Conservation (phyloP, 1,140 invertebrate species). For the Arctopsyche grandis region DNA sequence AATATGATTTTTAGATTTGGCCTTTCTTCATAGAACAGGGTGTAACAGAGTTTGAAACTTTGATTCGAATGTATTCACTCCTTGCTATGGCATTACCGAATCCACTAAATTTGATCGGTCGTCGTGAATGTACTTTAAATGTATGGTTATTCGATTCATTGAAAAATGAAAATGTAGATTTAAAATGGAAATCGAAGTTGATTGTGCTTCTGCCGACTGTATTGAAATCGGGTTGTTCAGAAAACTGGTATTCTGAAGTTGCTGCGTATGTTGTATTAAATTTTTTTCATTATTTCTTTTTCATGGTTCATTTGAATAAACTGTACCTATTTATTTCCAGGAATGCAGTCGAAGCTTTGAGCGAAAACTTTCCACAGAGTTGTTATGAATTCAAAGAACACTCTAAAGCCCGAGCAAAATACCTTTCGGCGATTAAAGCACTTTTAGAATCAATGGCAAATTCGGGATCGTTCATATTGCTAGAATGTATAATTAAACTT, state of each 20-base stretch:
- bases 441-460: conserved; percentile 50
- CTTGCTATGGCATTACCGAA: conserved; percentile 37
- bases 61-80: conserved; percentile 38
- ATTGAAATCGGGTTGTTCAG: neutral
- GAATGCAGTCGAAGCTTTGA: conserved; percentile 20
- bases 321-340: conserved; percentile 19
- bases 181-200: conserved; percentile 27
- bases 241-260: conserved; percentile 17
- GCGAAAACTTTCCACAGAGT: conserved; percentile 32
- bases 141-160: conserved; percentile 26
- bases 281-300: neutral
- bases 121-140: neutral
- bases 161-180: neutral
- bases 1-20: conserved; percentile 44
- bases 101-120: conserved; percentile 27
- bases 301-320: neutral
- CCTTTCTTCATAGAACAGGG: conserved; percentile 24
- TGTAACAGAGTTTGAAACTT: neutral
- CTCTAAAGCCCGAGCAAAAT: conserved; percentile 29
- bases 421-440: conserved; percentile 24
- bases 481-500: conserved; percentile 34
- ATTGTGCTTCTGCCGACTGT: conserved; percentile 33
- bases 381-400: conserved; percentile 36
- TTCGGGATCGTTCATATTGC: conserved; percentile 37
- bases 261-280: neutral